phyloP scores from a whole-genome alignment of 1,140 invertebrate genomes.

The Mya arenaria region DNA sequence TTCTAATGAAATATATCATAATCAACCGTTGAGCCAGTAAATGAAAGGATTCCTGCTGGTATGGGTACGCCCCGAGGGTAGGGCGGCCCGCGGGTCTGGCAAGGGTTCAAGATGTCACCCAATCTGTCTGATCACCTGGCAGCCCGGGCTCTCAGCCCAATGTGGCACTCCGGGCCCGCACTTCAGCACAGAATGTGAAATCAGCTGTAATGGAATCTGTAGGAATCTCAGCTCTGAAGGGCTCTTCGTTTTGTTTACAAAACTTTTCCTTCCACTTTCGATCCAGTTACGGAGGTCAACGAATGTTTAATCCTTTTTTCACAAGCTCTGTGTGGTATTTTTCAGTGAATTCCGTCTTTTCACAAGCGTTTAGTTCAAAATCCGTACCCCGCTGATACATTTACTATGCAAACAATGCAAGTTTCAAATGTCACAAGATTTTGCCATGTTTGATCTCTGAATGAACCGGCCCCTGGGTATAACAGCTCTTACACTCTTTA shows the following conservation, averaged over 20 bases:
- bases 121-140: no score
- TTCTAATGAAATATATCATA: no score
- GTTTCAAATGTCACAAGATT: slow-evolving; percentile 46
- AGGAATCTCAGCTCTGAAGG: not conserved
- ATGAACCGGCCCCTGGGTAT: slow-evolving; percentile 40
- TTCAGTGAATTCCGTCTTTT: not conserved
- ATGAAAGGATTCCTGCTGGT: no score
- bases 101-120: no score
- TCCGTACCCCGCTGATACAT: slow-evolving; percentile 15
- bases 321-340: not conserved
- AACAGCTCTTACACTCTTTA: slow-evolving; percentile 23
- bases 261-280: not conserved
- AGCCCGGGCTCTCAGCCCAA: no score
- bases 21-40: no score
- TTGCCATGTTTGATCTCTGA: slow-evolving; percentile 29
- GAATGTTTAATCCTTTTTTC: not conserved
- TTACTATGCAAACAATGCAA: slow-evolving; percentile 38
- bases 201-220: not conserved
- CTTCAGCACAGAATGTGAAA: not conserved
- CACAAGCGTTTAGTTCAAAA: not conserved
- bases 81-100: no score
- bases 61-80: no score
- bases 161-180: not conserved
- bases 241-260: not conserved
- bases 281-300: not conserved